A percentile compares a stretch with the other conserved stretches of the same genome.
Evolutionary conservation across 64 coral and sea anemone genomes (phyloP).

Genomic region (Montipora sp.): DNA sequence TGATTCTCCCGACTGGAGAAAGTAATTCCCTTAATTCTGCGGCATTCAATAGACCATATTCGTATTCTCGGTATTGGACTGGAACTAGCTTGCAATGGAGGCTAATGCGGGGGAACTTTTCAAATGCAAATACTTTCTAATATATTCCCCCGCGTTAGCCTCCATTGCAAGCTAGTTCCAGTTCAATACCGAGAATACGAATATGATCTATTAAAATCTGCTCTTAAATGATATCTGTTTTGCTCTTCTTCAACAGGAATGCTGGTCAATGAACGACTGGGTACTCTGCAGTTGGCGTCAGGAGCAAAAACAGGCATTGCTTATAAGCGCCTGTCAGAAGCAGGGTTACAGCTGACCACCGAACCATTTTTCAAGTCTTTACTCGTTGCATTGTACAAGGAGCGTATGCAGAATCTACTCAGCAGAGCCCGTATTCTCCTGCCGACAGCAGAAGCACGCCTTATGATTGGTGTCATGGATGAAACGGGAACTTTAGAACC

Average conservation of each 20-base stretch:
- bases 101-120: too few relatives aligned
- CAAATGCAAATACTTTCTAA: too few relatives aligned
- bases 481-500: constrained; percentile 78
- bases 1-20: too few relatives aligned
- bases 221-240: neutral
- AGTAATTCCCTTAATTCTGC: too few relatives aligned
- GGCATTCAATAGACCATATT: too few relatives aligned
- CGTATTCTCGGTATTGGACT: too few relatives aligned
- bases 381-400: constrained; percentile 80
- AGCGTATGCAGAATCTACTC: constrained; percentile 80
- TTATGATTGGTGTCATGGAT: constrained; percentile 99
- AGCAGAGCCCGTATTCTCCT: constrained; percentile 88
- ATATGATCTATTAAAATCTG: too few relatives aligned
- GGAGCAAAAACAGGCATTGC: constrained; percentile 83
- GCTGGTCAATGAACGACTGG: constrained; percentile 86
- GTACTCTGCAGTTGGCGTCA: constrained; percentile 75
- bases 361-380: constrained; percentile 93
- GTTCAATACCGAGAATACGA: too few relatives aligned
- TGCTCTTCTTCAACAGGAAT: constrained; percentile 60
- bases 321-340: constrained; percentile 66
- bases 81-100: too few relatives aligned
- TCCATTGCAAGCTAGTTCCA: too few relatives aligned
- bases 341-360: constrained; percentile 78
- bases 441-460: constrained; percentile 71
- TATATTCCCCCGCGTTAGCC: too few relatives aligned